phyloP scores from a whole-genome alignment of 2,888 invertebrate genomes.

The Lasioglossum leucozonium region DNA sequence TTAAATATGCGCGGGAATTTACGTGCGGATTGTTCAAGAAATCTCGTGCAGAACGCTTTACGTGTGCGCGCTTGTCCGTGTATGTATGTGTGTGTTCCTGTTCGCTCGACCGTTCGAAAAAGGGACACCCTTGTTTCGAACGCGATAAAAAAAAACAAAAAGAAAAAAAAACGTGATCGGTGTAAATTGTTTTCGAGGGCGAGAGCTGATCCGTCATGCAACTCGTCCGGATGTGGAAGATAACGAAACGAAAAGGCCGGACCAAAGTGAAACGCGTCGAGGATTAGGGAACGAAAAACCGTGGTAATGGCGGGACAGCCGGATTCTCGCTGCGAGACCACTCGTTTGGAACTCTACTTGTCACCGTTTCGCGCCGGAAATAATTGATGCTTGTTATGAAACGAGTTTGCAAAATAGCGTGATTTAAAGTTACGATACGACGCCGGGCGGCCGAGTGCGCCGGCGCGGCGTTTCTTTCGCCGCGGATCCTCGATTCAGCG shows the following conservation, averaged over 20 bases:
- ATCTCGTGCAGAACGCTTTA: slow-evolving; percentile 32
- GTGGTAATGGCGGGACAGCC: slow-evolving; percentile 29
- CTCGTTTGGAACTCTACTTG: slow-evolving; percentile 58
- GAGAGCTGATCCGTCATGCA: slow-evolving; percentile 58
- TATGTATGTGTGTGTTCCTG: slow-evolving; percentile 65
- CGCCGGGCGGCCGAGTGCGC: not conserved
- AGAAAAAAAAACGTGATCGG: slow-evolving; percentile 59
- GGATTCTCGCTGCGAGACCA: slow-evolving; percentile 52
- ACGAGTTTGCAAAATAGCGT: slow-evolving; percentile 55
- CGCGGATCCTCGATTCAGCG: slow-evolving; percentile 37
- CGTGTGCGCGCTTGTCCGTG: not conserved
- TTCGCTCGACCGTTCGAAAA: slow-evolving; percentile 72
- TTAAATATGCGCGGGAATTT: slow-evolving; percentile 42
- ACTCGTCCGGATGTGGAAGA: slow-evolving; percentile 45
- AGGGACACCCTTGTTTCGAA: slow-evolving; percentile 31
- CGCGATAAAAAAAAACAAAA: not conserved
- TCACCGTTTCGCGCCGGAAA: slow-evolving; percentile 48
- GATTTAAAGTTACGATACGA: slow-evolving; percentile 57
- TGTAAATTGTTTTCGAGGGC: slow-evolving; percentile 69
- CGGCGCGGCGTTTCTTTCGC: slow-evolving; percentile 43
- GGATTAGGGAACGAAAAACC: slow-evolving; percentile 50
- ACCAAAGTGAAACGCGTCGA: slow-evolving; percentile 35
- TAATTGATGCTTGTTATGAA: slow-evolving; percentile 59
- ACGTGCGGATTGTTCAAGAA: slow-evolving; percentile 35
- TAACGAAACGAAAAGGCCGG: slow-evolving; percentile 33